phyloP scores from a whole-genome alignment of 2,797 vertebrate species.

The Neopelma chrysocephalum region DNA sequence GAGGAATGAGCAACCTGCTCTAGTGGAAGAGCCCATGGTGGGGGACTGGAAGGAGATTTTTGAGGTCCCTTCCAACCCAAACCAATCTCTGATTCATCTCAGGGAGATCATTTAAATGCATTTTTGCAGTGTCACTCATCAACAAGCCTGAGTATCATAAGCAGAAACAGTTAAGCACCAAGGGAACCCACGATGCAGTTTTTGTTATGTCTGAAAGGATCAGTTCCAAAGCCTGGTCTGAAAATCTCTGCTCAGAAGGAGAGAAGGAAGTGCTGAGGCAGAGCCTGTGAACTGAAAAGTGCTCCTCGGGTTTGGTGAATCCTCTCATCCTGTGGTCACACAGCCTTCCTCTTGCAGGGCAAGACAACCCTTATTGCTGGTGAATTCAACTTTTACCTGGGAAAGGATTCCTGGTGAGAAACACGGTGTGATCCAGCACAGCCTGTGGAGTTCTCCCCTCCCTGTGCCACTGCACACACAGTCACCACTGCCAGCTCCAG shows the following conservation, averaged over 20 bases:
- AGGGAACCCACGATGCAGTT: neutral
- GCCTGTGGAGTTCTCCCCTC: neutral
- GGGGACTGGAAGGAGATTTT: neutral
- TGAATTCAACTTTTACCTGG: neutral
- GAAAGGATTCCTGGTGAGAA: neutral
- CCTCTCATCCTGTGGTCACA: neutral
- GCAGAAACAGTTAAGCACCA: neutral
- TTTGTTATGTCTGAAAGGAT: neutral
- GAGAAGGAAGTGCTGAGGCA: neutral
- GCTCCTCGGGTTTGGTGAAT: neutral
- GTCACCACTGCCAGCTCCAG: neutral
- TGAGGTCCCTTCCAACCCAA: neutral
- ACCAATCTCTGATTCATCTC: neutral
- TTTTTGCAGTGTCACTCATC: neutral
- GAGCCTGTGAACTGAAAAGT: neutral
- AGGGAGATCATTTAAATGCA: neutral
- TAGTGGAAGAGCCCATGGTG: neutral
- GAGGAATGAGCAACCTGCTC: neutral
- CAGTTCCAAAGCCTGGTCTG: neutral
- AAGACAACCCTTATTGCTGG: neutral
- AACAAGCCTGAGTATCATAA: neutral
- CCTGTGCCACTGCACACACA: fast-evolving
- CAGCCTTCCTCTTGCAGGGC: neutral
- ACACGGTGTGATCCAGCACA: neutral
- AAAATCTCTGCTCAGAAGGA: neutral